Evolutionary conservation across 1,140 invertebrate genomes (phyloP).

Genomic region (Drosophila watanabei): DNA sequence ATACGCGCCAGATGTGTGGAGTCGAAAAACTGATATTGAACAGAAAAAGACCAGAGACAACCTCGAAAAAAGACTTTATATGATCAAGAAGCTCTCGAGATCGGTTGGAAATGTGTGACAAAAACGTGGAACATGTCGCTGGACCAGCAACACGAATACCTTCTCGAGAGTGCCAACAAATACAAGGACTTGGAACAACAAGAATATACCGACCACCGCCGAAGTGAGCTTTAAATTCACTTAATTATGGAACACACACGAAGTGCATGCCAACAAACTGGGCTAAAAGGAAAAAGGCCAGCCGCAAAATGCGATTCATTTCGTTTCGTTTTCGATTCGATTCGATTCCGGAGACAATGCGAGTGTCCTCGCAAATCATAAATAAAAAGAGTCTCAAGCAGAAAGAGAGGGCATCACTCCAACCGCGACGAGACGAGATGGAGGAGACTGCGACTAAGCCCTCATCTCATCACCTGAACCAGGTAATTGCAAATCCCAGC

Average conservation of each 20-base stretch:
- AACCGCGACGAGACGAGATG: constrained; percentile 21
- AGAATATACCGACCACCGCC: constrained; percentile 58
- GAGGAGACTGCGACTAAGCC: constrained; percentile 26
- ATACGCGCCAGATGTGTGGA: constrained; percentile 68
- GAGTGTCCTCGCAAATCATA: constrained; percentile 79
- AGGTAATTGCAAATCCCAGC: constrained; percentile 69
- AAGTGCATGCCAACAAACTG: constrained; percentile 69
- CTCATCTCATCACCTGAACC: constrained; percentile 56
- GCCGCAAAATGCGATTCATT: constrained; percentile 39
- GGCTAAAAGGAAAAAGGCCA: constrained; percentile 18
- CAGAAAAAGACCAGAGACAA: constrained; percentile 10
- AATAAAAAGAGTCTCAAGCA: constrained; percentile 41
- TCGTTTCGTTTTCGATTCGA: constrained; percentile 3
- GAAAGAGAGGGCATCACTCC: constrained; percentile 37
- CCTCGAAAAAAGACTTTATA: not conserved
- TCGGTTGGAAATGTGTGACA: constrained; percentile 72
- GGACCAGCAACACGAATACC: constrained; percentile 60
- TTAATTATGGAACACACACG: constrained; percentile 84
- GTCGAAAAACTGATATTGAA: constrained; percentile 41
- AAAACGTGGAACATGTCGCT: constrained; percentile 65
- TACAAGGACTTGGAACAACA: constrained; percentile 29
- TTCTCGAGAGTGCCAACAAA: constrained; percentile 20
- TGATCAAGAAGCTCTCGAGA: constrained; percentile 8
- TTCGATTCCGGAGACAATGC: constrained; percentile 56
- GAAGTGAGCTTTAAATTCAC: constrained; percentile 79